Conservation (phyloP, 2,888 invertebrate species). For the Geotrupes spiniger region DNA sequence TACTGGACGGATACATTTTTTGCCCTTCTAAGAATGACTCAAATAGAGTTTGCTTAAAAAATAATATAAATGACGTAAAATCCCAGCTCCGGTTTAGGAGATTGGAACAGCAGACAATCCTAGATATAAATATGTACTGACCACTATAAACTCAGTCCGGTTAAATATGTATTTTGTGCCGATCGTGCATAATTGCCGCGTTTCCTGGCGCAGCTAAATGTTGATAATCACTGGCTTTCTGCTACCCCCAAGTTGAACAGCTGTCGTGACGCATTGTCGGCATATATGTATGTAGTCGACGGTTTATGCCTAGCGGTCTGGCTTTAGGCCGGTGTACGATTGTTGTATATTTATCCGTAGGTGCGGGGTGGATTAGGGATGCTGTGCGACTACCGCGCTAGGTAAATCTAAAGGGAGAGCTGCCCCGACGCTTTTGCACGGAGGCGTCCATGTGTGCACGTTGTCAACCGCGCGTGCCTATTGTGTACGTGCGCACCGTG, state of each 20-base stretch:
- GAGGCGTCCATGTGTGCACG: constrained; percentile 48
- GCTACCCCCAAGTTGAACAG: constrained; percentile 3
- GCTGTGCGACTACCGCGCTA: constrained; percentile 14
- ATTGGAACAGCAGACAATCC: no score
- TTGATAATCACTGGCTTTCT: constrained; percentile 3
- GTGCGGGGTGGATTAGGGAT: constrained; percentile 13
- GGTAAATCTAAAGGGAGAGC: constrained; percentile 29
- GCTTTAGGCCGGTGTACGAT: constrained; percentile 23
- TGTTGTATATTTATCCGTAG: constrained; percentile 22
- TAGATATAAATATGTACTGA: no score
- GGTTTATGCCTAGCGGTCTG: constrained; percentile 19
- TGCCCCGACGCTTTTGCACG: constrained; percentile 37
- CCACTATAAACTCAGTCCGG: no score
- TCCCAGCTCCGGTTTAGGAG: no score
- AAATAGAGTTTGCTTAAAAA: no score
- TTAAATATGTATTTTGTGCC: no score
- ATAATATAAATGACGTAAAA: no score
- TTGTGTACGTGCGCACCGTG: constrained; percentile 11
- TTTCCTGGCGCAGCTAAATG: background rate
- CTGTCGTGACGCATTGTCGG: constrained; percentile 23
- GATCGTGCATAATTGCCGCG: no score
- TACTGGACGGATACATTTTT: no score
- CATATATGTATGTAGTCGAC: constrained; percentile 12
- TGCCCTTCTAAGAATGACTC: no score
- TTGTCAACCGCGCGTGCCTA: constrained; percentile 46